Evolutionary conservation across 2,888 invertebrate species (phyloP), one percentile per base, ranked within the genome.

Genomic region (Tinea pellionella): DNA sequence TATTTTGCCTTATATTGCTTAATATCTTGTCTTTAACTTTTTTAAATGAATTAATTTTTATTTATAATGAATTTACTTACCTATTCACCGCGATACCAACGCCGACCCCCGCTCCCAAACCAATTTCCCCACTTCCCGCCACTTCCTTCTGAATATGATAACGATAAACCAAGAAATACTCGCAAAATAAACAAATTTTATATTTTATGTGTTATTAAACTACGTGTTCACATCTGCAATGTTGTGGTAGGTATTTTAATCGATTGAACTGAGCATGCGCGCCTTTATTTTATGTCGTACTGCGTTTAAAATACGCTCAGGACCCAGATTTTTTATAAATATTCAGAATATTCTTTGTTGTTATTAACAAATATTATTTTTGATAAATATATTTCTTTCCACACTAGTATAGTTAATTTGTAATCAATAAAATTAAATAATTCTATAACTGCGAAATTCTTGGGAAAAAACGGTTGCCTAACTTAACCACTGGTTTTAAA

Each of bases 11-110:
- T 2, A 24, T 6, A 24, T 24, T 6, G 24, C 2, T 24, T 24
- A 24, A 24, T 24, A 3, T 24, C 6, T 6, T 24, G 24, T 24
- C 3, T 6, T 3, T 24, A 24, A 24, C 24, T 24, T 6, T 3
- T 24, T 24, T 3, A 24, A 3, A 24, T 24, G 3, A 3, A 2
- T 24, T 3, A 24, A 24, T 24, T 24, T 24, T 24, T 24, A 24
- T 24, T 24, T 24, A 6, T 24, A 24, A n/a, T n/a, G n/a, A n/a
- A 24, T 24, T 24, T 24, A 37, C 11, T 37, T 47, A 15, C 47
- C 47, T 47, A 16, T 76, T 80, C 86, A 87, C 86, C 86, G 85
- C 69, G 84, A 87, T 86, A 84, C 86, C 79, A 71, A 77, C 80
- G 82, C 85, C 85, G 72, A 78, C 85, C 84, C 83, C 74, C 71